These are phyloP conservation scores for Pseudopodoces humilis DNA, from an alignment of 2,113 vertebrate species.

Conservation along the genomic window DNA sequence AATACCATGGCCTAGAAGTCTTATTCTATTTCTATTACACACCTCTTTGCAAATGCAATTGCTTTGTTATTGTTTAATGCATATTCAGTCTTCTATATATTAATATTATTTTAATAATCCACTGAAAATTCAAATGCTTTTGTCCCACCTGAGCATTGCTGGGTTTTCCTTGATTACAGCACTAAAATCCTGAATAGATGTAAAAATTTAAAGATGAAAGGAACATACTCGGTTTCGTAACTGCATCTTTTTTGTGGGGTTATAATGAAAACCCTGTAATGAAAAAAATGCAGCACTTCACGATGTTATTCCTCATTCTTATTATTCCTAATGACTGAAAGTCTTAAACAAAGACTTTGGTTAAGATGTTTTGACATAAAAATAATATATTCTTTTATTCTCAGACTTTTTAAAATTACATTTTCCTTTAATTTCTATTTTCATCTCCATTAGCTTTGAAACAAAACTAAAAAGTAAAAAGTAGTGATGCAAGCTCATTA, in stretches of 20 bases:
- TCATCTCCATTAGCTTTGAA: neutral
- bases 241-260: slow-evolving; percentile 70
- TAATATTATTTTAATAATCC: neutral
- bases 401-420: neutral
- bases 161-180: slow-evolving; percentile 69
- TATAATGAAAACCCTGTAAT: slow-evolving; percentile 62
- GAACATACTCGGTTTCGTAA: slow-evolving; percentile 72
- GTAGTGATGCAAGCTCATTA: neutral
- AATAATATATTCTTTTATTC: neutral
- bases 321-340: neutral
- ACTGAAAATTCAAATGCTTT: neutral
- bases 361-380: neutral
- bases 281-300: neutral
- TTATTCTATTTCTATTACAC: neutral
- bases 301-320: neutral
- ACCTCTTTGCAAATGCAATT: neutral
- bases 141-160: slow-evolving; percentile 63
- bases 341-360: neutral
- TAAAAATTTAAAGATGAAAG: slow-evolving; percentile 68
- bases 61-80: slow-evolving; percentile 11
- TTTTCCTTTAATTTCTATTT: neutral
- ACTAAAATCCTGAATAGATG: slow-evolving; percentile 75
- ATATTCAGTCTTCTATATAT: neutral
- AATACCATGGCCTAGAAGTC: neutral
- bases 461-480: neutral